Base-by-base conservation (phyloP, 2,888 invertebrate genomes). In the Holacanthella duospinosa region DNA sequence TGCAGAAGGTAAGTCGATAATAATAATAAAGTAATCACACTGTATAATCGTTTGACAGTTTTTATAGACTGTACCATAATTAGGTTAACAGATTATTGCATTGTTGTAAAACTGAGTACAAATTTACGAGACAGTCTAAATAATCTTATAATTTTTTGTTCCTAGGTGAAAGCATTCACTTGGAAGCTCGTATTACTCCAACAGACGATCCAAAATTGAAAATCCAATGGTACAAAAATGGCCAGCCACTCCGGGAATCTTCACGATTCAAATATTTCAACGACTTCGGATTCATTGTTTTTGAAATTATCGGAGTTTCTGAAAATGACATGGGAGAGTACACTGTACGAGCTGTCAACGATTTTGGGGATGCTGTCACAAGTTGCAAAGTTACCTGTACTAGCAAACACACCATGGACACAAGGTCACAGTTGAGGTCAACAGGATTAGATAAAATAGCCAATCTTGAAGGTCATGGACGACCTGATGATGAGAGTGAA, bases 161-260 rank as follows among this genome's bases (percentile, higher is more conserved):
- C n/a, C n/a, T n/a, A n/a, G n/a, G 93, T 59, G 93, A 93, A 80
- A 93, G 87, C 75, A 85, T 88, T 62, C 93, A 93, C 80, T 91
- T 90, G 76, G 91, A 92, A 80, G 93, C 90, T 28, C 84, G 91
- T 68, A 80, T 93, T 43, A 90, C 85, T 62, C 93, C 93, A 24
- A 89, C 88, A 1, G 92, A 93, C 76, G 93, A 93, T 80, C 88
- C 93, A 29, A 89, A 88, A 75, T 80, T 93, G 29, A 90, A 87
- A 79, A 87, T 93, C 68, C 93, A 93, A 80, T 93, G 93, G 93
- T 93, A 87, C 81, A 91, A 89, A 88, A 93, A 93, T 76, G 91
- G 92, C 66, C 90, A 91, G 78, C 87, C 91, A 58, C 81, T 95
- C 71, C 89, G 90, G 6, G 85, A 87, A 61, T 93, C 96, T 9